A percentile compares a stretch with the other conserved stretches of the same genome.
phyloP scores from a whole-genome alignment of 1,140 invertebrate genomes.

The Oncopodura yosiiana region DNA sequence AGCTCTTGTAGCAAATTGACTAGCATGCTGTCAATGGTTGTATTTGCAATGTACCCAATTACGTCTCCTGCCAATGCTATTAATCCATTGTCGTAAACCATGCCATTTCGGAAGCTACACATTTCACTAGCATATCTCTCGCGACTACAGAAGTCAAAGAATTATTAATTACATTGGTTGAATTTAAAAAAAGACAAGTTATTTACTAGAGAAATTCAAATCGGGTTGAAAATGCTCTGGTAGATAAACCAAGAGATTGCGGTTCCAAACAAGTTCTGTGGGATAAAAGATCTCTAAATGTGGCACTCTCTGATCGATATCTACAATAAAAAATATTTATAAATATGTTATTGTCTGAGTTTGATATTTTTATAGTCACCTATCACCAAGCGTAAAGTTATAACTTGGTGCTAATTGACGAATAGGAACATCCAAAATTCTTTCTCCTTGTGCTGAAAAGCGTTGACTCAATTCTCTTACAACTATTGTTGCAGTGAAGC shows the following conservation, averaged over 20 bases:
- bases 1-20: background rate
- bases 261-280: constrained; percentile 5
- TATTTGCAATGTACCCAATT: constrained; percentile 3
- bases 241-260: background rate
- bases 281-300: constrained; percentile 20
- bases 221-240: constrained; percentile 3
- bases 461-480: constrained; percentile 8
- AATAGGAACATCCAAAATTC: constrained; percentile 14
- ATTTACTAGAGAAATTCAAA: constrained; percentile 12
- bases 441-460: constrained; percentile 19
- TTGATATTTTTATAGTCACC: no score
- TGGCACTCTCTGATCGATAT: constrained; percentile 13
- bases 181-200: background rate
- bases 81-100: constrained; percentile 16
- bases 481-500: constrained; percentile 16
- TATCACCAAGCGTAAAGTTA: constrained; percentile 21
- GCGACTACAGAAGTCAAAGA: no score
- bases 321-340: constrained; percentile 2
- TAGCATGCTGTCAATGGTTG: constrained; percentile 2
- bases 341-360: background rate
- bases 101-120: constrained; percentile 6
- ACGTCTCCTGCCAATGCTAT: constrained; percentile 3
- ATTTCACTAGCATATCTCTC: constrained; percentile 4
- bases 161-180: background rate
- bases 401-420: constrained; percentile 1